Percentiles rank a stretch among this genome's conserved stretches.
phyloP scores from a whole-genome alignment of 2,797 vertebrate species.

The Typhlichthys eigenmanni region DNA sequence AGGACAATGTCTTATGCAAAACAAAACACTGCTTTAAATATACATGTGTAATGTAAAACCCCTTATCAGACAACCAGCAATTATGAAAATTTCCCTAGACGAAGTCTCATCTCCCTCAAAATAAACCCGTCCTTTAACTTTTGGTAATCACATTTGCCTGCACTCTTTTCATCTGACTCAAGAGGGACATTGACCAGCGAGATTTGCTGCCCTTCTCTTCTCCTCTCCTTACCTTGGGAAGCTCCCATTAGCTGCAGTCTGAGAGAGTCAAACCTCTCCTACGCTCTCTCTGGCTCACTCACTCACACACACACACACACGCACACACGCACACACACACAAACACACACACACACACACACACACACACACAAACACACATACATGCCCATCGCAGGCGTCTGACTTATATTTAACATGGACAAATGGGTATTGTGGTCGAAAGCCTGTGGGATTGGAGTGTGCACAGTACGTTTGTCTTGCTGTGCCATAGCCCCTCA shows the following conservation, averaged over 20 bases:
- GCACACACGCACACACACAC: conserved; percentile 36
- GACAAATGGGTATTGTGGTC: conserved; percentile 47
- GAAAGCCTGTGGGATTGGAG: not conserved
- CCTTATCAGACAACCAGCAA: conserved; percentile 56
- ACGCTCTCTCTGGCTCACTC: conserved; percentile 12
- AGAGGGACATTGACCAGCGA: conserved; percentile 58
- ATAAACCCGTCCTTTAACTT: conserved; percentile 62
- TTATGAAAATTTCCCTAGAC: conserved; percentile 27
- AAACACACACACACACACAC: not conserved
- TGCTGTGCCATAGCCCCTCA: not conserved
- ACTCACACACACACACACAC: conserved; percentile 6
- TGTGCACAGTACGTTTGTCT: not conserved
- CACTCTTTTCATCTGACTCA: conserved; percentile 66
- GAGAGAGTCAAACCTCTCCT: conserved; percentile 59
- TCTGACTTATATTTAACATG: conserved; percentile 45
- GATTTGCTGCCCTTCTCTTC: conserved; percentile 61
- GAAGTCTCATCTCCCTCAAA: conserved; percentile 35
- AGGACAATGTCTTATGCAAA: conserved; percentile 18
- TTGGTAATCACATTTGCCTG: conserved; percentile 72
- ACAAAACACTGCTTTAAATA: conserved; percentile 51
- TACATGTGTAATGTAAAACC: conserved; percentile 29
- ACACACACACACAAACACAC: conserved; percentile 5
- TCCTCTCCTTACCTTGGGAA: conserved; percentile 67
- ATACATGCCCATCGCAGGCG: conserved; percentile 30
- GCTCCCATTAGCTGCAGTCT: conserved; percentile 62